Percentiles rank a stretch among this genome's conserved stretches.
Evolutionary conservation across 2,888 invertebrate genomes (phyloP).

Genomic region (Tipula unca): DNA sequence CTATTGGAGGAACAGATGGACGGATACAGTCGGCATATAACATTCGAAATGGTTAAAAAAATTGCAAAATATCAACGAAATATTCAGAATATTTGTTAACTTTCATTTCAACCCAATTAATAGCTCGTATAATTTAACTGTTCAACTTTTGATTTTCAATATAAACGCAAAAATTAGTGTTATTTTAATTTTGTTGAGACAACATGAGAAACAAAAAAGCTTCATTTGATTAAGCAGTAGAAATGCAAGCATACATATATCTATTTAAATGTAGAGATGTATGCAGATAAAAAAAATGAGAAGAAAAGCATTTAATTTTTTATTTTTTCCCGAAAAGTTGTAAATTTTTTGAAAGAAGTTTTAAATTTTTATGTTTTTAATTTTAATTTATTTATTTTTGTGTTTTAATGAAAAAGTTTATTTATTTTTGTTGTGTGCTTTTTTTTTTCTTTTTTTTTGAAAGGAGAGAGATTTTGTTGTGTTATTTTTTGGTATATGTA

Average conservation of each 20-base stretch:
- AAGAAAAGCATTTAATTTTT: not conserved
- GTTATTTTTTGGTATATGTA: not conserved
- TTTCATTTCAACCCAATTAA: not conserved
- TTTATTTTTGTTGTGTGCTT: not conserved
- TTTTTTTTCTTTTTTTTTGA: not conserved
- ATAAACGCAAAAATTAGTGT: not conserved
- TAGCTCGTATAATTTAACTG: not conserved
- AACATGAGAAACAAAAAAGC: not conserved
- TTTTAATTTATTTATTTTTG: slow-evolving; percentile 8
- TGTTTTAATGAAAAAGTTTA: slow-evolving; percentile 14
- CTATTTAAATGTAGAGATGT: not conserved
- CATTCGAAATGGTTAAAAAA: no score
- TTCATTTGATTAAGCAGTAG: not conserved
- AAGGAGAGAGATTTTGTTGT: not conserved
- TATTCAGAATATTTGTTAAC: not conserved
- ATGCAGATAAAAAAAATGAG: no score
- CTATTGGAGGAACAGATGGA: no score
- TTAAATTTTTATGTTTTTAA: slow-evolving; percentile 8
- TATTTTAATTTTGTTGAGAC: not conserved
- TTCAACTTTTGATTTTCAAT: not conserved
- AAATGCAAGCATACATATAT: not conserved
- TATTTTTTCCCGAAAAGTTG: not conserved
- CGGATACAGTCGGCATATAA: no score
- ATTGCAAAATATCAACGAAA: no score
- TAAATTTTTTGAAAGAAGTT: slow-evolving; percentile 3